These are phyloP conservation scores for Caenorhabditis angaria DNA, from an alignment of 2,888 invertebrate genomes.

Conservation along the genomic window DNA sequence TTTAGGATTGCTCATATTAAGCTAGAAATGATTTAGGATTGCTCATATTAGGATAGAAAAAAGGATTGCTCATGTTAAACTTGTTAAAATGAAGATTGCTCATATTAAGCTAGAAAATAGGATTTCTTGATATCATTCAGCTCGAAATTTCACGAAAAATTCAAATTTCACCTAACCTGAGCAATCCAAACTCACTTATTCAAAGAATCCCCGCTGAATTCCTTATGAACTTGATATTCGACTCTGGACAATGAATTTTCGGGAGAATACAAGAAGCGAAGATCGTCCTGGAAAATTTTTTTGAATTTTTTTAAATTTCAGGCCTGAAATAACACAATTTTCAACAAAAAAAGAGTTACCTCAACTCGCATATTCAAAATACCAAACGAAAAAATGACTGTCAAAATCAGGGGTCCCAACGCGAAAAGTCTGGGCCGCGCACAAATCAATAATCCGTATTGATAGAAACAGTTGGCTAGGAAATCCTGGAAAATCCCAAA, in stretches of 20 bases:
- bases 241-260: constrained; percentile 66
- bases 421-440: constrained; percentile 64
- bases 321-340: constrained; percentile 63
- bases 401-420: constrained; percentile 62
- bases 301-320: no score
- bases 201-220: constrained; percentile 69
- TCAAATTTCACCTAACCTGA: no score
- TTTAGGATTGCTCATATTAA: no score
- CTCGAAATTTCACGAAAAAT: no score
- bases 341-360: constrained; percentile 60
- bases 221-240: constrained; percentile 70
- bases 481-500: constrained; percentile 67
- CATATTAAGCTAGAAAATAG: no score
- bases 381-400: constrained; percentile 63
- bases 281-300: constrained; percentile 63
- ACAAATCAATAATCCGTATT: constrained; percentile 64
- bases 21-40: no score
- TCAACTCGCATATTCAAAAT: constrained; percentile 62
- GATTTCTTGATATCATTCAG: no score
- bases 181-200: constrained; percentile 63
- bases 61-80: no score
- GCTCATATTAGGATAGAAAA: no score
- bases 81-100: no score
- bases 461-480: constrained; percentile 61
- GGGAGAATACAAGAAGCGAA: constrained; percentile 71